Conservation (phyloP, 2,888 invertebrate species). For the Camponotus fellah region DNA sequence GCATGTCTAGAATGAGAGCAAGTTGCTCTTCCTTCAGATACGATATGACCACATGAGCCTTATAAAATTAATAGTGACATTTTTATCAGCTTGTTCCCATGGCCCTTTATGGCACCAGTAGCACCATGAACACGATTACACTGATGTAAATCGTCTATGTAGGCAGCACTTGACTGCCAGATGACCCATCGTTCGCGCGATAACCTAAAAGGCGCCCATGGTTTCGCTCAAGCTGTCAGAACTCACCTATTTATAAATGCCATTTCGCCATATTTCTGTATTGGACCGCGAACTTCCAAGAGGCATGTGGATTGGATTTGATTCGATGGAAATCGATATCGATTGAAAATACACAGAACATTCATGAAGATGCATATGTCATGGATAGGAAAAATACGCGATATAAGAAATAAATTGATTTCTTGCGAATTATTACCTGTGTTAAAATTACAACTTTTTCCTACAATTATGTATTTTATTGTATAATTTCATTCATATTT, state of each 20-base stretch:
- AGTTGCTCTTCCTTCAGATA: conserved; percentile 39
- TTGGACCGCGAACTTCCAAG: conserved; percentile 46
- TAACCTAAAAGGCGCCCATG: conserved; percentile 85
- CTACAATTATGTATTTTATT: not conserved
- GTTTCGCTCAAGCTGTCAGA: conserved; percentile 85
- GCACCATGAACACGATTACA: conserved; percentile 80
- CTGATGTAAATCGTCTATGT: conserved; percentile 79
- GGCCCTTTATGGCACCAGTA: conserved; percentile 83
- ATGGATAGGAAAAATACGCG: not conserved
- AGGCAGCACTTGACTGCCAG: conserved; percentile 86
- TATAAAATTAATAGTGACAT: conserved; percentile 70
- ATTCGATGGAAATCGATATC: conserved; percentile 32
- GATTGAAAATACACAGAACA: conserved; percentile 11
- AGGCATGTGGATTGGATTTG: conserved; percentile 25
- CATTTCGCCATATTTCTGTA: conserved; percentile 77
- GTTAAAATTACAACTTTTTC: not conserved
- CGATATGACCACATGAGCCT: conserved; percentile 51
- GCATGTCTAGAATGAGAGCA: conserved; percentile 37
- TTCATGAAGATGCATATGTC: not conserved
- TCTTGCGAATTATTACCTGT: not conserved
- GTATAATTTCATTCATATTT: not conserved
- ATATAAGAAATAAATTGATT: not conserved
- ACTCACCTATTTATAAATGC: conserved; percentile 85
- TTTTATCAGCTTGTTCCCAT: conserved; percentile 85
- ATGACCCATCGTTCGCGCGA: conserved; percentile 85